phyloP scores from a whole-genome alignment of 2,888 invertebrate species.

The Rambutsinella grinnellia region DNA sequence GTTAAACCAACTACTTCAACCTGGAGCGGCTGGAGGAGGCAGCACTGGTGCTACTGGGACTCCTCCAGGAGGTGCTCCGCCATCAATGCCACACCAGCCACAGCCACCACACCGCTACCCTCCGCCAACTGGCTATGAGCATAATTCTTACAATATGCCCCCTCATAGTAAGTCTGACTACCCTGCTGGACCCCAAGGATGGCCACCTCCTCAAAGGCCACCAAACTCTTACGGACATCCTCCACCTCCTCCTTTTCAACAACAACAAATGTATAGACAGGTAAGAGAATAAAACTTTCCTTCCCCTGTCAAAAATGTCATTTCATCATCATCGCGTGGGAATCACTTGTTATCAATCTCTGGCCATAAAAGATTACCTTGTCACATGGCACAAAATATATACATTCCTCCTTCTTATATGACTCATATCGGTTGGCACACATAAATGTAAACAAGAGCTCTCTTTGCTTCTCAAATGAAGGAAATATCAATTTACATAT shows the following conservation, averaged over 20 bases:
- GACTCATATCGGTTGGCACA: not conserved
- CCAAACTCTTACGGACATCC: slow-evolving; percentile 65
- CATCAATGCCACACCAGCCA: slow-evolving; percentile 45
- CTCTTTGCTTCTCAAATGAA: not conserved
- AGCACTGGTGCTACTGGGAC: slow-evolving; percentile 66
- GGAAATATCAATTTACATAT: not conserved
- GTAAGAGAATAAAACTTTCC: slow-evolving; percentile 39
- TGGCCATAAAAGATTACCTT: slow-evolving; percentile 8
- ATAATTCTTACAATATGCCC: slow-evolving; percentile 58
- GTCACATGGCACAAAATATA: not conserved
- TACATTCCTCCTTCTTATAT: not conserved
- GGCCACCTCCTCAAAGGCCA: slow-evolving; percentile 60
- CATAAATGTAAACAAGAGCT: not conserved
- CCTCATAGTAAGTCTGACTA: slow-evolving; percentile 65
- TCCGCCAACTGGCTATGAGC: slow-evolving; percentile 62
- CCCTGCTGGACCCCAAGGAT: slow-evolving; percentile 60
- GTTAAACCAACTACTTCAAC: slow-evolving; percentile 89
- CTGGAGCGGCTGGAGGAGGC: slow-evolving; percentile 60
- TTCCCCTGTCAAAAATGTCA: slow-evolving; percentile 44
- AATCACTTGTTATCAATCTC: slow-evolving; percentile 48
- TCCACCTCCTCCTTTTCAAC: slow-evolving; percentile 60
- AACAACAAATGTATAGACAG: slow-evolving; percentile 65
- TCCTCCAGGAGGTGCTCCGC: slow-evolving; percentile 57
- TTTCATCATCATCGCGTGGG: slow-evolving; percentile 42
- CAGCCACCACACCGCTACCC: slow-evolving; percentile 61